phyloP scores from a whole-genome alignment of 2,113 vertebrate genomes.

The Tragelaphus imberbis region DNA sequence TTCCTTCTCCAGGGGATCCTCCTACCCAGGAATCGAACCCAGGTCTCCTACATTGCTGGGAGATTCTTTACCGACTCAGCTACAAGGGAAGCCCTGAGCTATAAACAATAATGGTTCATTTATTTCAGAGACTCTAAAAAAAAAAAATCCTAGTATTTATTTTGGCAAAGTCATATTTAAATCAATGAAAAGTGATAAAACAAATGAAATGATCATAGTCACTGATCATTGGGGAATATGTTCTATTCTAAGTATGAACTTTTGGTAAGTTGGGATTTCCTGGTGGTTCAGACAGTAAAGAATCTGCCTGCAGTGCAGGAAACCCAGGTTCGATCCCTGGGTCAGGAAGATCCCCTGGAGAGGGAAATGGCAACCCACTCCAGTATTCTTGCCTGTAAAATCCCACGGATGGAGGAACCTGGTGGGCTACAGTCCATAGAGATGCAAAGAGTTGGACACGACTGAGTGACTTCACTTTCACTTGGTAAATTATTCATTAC shows the following conservation, averaged over 20 bases:
- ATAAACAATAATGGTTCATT: not conserved
- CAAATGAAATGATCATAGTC: not conserved
- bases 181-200: not conserved
- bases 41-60: not conserved
- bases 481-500: not conserved
- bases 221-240: not conserved
- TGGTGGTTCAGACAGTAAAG: not conserved
- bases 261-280: not conserved
- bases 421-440: not conserved
- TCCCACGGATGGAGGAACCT: not conserved
- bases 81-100: not conserved
- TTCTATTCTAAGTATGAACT: not conserved
- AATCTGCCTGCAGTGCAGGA: not conserved
- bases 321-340: not conserved
- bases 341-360: not conserved
- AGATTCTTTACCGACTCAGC: not conserved
- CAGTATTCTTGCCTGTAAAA: not conserved
- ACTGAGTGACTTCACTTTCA: not conserved
- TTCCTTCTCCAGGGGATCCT: not conserved
- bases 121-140: not conserved
- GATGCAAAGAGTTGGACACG: not conserved
- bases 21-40: not conserved
- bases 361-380: not conserved
- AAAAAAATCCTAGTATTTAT: not conserved
- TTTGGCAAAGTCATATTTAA: slow-evolving; percentile 6